Evolutionary conservation across 2,797 vertebrate genomes (phyloP).

Genomic region (Allobates femoralis): DNA sequence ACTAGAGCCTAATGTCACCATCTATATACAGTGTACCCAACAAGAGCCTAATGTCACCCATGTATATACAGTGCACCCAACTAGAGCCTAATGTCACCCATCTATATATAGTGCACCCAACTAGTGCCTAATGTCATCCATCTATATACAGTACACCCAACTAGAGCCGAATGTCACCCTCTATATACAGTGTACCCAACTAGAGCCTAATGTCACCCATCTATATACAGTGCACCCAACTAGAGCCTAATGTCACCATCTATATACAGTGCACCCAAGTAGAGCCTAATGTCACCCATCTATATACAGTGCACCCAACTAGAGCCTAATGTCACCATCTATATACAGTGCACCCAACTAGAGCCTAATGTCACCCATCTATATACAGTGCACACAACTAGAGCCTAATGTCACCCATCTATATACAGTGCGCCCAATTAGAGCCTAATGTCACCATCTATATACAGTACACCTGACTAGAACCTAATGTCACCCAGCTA

Average conservation of each 20-base stretch:
- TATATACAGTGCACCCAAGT: background rate
- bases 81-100: background rate
- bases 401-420: background rate
- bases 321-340: background rate
- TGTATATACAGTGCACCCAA: background rate
- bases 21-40: background rate
- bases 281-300: background rate
- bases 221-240: no score
- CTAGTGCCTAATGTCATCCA: background rate
- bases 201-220: background rate
- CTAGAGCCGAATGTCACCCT: background rate
- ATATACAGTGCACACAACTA: background rate
- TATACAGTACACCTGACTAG: background rate
- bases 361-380: background rate
- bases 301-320: background rate
- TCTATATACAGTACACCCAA: background rate
- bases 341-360: background rate
- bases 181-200: background rate
- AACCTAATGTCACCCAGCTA: background rate
- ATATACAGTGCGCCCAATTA: background rate
- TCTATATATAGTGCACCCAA: background rate
- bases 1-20: background rate
- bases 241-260: no score
- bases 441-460: background rate
- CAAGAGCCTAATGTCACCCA: background rate